These are phyloP conservation scores for Armadillidium nasatum DNA, from an alignment of 1,140 invertebrate species.

Conservation along the genomic window DNA sequence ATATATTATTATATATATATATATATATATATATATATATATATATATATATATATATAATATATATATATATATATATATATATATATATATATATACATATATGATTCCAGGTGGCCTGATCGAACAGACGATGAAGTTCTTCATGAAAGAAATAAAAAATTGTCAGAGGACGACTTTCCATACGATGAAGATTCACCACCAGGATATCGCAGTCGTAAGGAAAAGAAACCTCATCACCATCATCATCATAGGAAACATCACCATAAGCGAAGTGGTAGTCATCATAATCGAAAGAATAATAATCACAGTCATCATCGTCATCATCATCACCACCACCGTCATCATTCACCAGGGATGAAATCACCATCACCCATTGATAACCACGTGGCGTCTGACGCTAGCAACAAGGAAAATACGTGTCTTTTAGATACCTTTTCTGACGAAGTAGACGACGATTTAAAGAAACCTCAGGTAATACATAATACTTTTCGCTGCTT, in stretches of 20 bases:
- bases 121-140: neutral
- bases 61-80: too few relatives aligned
- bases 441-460: neutral
- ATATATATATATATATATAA: too few relatives aligned
- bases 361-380: neutral
- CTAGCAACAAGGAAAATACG: neutral
- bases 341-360: neutral
- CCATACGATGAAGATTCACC: neutral
- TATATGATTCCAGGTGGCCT: neutral
- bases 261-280: neutral
- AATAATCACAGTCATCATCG: neutral
- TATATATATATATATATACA: too few relatives aligned
- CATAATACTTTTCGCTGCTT: too few relatives aligned
- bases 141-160: neutral
- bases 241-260: neutral
- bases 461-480: conserved; percentile 1
- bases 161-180: neutral
- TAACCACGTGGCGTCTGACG: neutral
- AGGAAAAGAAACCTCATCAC: neutral
- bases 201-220: neutral
- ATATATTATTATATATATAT: too few relatives aligned
- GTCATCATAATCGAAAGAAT: too few relatives aligned
- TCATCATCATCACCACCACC: neutral
- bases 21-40: too few relatives aligned
- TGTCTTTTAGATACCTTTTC: neutral